Evolutionary conservation across 2,113 vertebrate species (phyloP), one percentile per base, ranked within the genome.

Genomic region (Daubentonia madagascariensis): DNA sequence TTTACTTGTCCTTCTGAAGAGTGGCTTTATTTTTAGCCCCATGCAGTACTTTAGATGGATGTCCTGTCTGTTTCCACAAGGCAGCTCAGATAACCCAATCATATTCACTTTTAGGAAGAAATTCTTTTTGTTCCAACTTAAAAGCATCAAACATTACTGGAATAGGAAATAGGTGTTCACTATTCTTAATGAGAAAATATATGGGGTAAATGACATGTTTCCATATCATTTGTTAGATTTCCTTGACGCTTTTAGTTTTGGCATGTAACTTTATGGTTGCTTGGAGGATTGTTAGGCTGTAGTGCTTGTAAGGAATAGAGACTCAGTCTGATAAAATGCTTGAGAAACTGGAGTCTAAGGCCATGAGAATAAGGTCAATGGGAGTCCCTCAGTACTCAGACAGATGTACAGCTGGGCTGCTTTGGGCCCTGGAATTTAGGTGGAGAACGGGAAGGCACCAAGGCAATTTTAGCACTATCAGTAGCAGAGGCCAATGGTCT

Each of bases 11-110:
- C 93, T 97, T 96, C 63, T 91, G 59, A 91, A 96, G 73, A 84
- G 89, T 73, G 63, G 85, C 65, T 97, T 97, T 96, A 96, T 97
- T 97, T 98, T 97, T 96, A 98, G 96, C 63, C 17, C 37, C 9
- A 23, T 17, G 23, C 11, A 67, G 52, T 7, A 2, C 68, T 75
- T 79, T 70, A 97, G 95, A 98, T 96, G 87, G 54, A 97, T 98
- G 89, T 84, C 79, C 85, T 98, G 97, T 90, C 80, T 28, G 9
- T 72, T 94, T 96, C 75, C 25, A 97, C 16, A 84, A 43, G 79
- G 52, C 83, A 93, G 86, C 59, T 96, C 89, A 94, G 63, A 65
- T 96, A 95, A 93, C 50, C 54, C 50, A 87, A 52, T 91, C 89
- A 54, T 23, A 83, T 72, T 10, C 8, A 85, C 57, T 76, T 89